These are phyloP conservation scores for Origma solitaria DNA, from an alignment of 2,113 vertebrate genomes.

Conservation along the genomic window DNA sequence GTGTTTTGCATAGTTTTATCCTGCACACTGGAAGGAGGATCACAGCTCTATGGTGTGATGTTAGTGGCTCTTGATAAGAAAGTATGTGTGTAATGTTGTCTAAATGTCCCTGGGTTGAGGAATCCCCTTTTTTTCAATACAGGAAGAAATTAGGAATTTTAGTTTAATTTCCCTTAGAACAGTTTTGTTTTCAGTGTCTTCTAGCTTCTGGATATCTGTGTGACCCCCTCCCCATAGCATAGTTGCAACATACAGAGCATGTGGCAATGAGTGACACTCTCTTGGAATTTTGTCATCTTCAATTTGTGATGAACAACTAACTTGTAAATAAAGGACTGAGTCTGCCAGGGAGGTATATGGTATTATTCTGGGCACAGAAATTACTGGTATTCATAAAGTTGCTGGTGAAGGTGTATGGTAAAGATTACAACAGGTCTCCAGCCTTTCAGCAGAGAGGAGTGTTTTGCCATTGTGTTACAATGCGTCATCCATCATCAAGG, in stretches of 20 bases:
- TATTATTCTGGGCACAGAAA: not conserved
- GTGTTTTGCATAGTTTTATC: not conserved
- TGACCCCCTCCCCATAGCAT: fast-evolving
- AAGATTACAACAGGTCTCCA: not conserved
- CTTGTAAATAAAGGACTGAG: not conserved
- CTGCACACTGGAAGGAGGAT: not conserved
- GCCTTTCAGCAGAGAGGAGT: not conserved
- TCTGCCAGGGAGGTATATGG: not conserved
- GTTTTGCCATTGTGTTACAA: not conserved
- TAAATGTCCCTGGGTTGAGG: not conserved
- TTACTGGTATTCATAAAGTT: not conserved
- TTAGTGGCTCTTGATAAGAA: not conserved
- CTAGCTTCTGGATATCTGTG: not conserved
- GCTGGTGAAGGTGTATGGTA: not conserved
- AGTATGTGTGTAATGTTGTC: not conserved
- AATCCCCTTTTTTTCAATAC: not conserved
- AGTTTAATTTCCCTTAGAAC: not conserved
- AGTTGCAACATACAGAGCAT: not conserved
- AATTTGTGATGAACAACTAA: not conserved
- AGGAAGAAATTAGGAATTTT: not conserved
- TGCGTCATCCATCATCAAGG: not conserved
- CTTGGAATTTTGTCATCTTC: not conserved
- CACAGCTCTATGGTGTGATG: not conserved
- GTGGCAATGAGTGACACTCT: not conserved
- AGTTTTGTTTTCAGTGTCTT: not conserved